A percentile compares a stretch with the other conserved stretches of the same genome.
Evolutionary conservation across 1,140 invertebrate species (phyloP).

Genomic region (Drosophila kepulauana): DNA sequence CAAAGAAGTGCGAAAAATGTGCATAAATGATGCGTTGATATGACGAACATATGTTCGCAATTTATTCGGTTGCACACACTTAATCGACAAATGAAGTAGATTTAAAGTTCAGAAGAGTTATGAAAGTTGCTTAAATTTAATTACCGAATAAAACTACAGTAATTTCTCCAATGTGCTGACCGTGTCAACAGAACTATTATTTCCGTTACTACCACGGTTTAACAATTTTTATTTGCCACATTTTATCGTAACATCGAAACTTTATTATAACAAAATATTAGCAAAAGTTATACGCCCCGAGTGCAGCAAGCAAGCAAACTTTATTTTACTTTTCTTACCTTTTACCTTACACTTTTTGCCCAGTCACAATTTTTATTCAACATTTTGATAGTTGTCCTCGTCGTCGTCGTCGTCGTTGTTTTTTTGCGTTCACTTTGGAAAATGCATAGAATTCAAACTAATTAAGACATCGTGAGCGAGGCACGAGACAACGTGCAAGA

Average conservation of each 20-base stretch:
- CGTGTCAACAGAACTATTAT: conserved; percentile 46
- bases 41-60: conserved; percentile 23
- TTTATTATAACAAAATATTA: conserved; percentile 80
- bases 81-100: conserved; percentile 37
- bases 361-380: conserved; percentile 12
- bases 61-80: conserved; percentile 13
- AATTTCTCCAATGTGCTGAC: conserved; percentile 1
- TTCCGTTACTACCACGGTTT: conserved; percentile 41
- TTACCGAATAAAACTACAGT: conserved; percentile 6
- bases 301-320: conserved; percentile 46
- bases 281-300: conserved; percentile 71
- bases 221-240: conserved; percentile 79
- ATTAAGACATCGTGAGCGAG: conserved; percentile 61
- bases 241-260: conserved; percentile 73
- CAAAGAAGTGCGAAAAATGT: conserved; percentile 51
- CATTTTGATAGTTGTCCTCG: conserved; percentile 1
- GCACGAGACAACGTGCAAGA: conserved; percentile 56
- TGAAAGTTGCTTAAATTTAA: conserved; percentile 24
- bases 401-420: neutral
- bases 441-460: conserved; percentile 79
- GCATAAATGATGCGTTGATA: conserved; percentile 60
- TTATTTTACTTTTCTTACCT: conserved; percentile 24
- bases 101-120: conserved; percentile 21
- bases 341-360: conserved; percentile 7
- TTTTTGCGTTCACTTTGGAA: conserved; percentile 53